Conservation (phyloP, 2,888 invertebrate genomes). For the Bombyx huttoni region DNA sequence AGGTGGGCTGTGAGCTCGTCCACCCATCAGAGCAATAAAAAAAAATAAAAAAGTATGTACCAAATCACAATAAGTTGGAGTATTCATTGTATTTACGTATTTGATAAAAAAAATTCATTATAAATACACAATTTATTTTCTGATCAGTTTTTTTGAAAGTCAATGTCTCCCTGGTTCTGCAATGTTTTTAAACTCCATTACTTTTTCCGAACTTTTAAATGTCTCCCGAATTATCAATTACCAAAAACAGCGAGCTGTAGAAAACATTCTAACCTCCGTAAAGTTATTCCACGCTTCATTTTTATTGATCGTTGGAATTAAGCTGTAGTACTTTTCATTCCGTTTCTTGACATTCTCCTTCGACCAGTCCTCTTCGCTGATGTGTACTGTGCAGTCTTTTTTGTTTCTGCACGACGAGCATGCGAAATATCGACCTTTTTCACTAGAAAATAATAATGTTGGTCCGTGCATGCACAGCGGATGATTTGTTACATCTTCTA, state of each 20-base stretch:
- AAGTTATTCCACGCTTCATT: conserved; percentile 60
- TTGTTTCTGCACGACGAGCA: conserved; percentile 89
- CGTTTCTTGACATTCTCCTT: conserved; percentile 55
- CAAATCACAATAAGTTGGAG: no score
- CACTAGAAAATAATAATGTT: conserved; percentile 77
- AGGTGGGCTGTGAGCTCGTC: no score
- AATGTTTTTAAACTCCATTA: no score
- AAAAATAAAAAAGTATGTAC: no score
- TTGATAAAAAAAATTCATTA: no score
- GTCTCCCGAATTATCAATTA: no score
- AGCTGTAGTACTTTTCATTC: conserved; percentile 53
- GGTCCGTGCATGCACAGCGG: conserved; percentile 85
- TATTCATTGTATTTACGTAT: no score
- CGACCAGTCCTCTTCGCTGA: conserved; percentile 69
- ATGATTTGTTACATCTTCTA: conserved; percentile 72
- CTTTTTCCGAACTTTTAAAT: no score
- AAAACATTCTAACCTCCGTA: conserved; percentile 48
- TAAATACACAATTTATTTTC: no score
- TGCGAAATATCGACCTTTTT: conserved; percentile 77
- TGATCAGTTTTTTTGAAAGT: no score
- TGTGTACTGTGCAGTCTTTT: conserved; percentile 81
- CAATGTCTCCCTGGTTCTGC: no score
- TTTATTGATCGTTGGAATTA: conserved; percentile 67
- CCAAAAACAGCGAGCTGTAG: not conserved
- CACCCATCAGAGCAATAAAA: no score